Percentiles rank a stretch among this genome's conserved stretches.
Conservation (phyloP, 2,113 vertebrate genomes). For the Thermophis baileyi region DNA sequence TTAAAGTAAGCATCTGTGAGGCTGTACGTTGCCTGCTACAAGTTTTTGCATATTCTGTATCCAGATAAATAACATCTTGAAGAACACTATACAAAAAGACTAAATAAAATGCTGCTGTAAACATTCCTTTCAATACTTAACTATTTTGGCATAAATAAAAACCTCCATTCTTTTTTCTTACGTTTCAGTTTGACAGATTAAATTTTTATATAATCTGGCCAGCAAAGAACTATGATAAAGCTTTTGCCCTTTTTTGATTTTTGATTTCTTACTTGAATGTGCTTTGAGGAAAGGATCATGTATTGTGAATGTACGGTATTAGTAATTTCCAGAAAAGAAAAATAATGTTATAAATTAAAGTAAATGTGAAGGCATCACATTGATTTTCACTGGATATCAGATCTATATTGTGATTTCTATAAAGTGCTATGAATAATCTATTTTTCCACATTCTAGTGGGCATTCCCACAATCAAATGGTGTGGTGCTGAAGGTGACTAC, state of each 20-base stretch:
- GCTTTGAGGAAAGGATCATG: not conserved
- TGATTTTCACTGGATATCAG: not conserved
- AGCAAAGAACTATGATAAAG: not conserved
- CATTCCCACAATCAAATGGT: conserved; percentile 95
- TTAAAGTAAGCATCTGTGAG: not conserved
- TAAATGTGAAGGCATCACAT: not conserved
- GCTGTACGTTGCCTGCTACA: not conserved
- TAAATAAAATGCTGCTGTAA: not conserved
- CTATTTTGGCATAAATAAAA: not conserved
- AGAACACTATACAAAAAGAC: not conserved
- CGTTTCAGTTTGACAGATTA: not conserved
- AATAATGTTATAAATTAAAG: not conserved
- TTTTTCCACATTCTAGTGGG: conserved; percentile 76
- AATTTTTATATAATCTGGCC: not conserved
- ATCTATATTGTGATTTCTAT: not conserved
- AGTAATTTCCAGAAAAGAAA: not conserved
- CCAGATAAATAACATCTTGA: not conserved
- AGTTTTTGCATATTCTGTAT: not conserved
- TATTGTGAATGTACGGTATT: not conserved
- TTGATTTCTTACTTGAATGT: not conserved
- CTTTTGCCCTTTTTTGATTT: not conserved
- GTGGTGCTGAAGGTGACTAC: conserved; percentile 94
- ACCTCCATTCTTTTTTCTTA: not conserved
- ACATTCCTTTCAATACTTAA: not conserved
- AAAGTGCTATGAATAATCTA: not conserved